Evolutionary conservation across 2,797 vertebrate genomes (phyloP).

Genomic region (Sebastes reedi): DNA sequence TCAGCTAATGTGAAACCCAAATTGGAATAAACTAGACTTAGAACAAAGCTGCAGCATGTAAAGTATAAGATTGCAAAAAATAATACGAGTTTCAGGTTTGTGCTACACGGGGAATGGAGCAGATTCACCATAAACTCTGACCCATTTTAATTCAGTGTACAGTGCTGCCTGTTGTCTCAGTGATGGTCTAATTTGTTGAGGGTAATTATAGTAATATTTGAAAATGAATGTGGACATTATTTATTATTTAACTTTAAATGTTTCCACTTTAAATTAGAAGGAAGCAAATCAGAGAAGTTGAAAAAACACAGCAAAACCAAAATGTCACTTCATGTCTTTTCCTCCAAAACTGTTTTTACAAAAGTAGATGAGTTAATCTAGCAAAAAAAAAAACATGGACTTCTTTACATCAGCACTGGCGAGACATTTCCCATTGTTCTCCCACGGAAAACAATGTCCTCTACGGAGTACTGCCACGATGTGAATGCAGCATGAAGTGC

Average conservation of each 20-base stretch:
- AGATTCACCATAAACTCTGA: background rate
- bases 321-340: background rate
- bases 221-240: slow-evolving; percentile 15
- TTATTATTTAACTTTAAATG: slow-evolving; percentile 9
- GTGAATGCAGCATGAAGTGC: background rate
- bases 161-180: slow-evolving; percentile 1
- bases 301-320: background rate
- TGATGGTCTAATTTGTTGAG: slow-evolving; percentile 4
- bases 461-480: background rate
- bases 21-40: slow-evolving; percentile 11
- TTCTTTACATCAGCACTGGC: background rate
- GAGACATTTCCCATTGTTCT: background rate
- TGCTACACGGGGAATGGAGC: background rate
- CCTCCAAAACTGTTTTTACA: background rate
- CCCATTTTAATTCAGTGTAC: background rate
- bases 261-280: background rate
- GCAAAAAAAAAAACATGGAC: background rate
- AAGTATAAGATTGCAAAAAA: background rate
- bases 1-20: slow-evolving; percentile 17
- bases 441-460: slow-evolving; percentile 1
- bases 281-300: background rate
- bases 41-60: background rate
- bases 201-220: slow-evolving; percentile 8
- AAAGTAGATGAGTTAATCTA: background rate
- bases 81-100: background rate